These are phyloP conservation scores for Hymenopus coronatus DNA, from an alignment of 2,888 invertebrate genomes.

Conservation along the genomic window DNA sequence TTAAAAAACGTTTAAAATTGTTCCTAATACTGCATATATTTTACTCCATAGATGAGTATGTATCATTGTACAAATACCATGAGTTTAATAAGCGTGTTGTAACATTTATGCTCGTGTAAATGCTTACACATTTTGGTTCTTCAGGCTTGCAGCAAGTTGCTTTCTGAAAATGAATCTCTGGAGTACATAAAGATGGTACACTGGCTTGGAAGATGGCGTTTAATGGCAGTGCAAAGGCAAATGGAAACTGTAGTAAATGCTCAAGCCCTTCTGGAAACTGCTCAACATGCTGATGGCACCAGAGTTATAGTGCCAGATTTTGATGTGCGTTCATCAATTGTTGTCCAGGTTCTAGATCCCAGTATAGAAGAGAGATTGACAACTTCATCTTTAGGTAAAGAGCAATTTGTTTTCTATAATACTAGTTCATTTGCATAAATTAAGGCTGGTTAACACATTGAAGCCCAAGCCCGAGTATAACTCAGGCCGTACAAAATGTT, in stretches of 20 bases:
- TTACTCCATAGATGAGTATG: no score
- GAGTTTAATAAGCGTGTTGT: no score
- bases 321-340: neutral
- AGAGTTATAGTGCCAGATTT: neutral
- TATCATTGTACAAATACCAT: no score
- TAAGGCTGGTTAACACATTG: no score
- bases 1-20: no score
- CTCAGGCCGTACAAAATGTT: no score
- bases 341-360: neutral
- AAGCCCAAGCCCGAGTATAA: no score
- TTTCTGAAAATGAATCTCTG: neutral
- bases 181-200: constrained; percentile 21
- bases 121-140: neutral
- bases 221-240: constrained; percentile 23
- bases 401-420: no score
- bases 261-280: neutral
- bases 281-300: neutral
- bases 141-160: constrained; percentile 6
- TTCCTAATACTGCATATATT: no score
- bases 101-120: neutral
- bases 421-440: no score
- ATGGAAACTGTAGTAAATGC: constrained; percentile 26
- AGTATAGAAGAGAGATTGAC: neutral
- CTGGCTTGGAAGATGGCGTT: constrained; percentile 17
- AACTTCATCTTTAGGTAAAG: neutral